A percentile compares a stretch with the other conserved stretches of the same genome.
Conservation (phyloP, 2,113 vertebrate species). For the Struthidea cinerea region DNA sequence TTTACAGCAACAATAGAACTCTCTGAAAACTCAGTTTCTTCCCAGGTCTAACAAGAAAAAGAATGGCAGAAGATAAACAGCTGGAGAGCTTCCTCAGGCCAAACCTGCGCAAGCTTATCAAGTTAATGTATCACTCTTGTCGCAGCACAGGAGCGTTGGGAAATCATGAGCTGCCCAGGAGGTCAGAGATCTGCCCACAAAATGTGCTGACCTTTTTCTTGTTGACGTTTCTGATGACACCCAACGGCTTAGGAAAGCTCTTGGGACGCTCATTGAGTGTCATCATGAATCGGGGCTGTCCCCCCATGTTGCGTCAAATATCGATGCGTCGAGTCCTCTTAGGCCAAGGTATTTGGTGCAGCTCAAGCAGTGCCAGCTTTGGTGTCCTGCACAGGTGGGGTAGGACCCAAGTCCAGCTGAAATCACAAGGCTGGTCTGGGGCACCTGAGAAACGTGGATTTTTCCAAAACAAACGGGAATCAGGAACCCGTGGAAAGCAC, state of each 20-base stretch:
- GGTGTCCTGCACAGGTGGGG: not conserved
- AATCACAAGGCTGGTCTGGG: not conserved
- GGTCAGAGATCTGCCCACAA: not conserved
- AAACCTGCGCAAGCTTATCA: not conserved
- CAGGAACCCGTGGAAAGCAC: not conserved
- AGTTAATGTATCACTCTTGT: conserved; percentile 9
- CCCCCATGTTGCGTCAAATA: not conserved
- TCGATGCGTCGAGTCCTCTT: not conserved
- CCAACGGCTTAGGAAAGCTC: not conserved
- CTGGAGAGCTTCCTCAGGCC: not conserved
- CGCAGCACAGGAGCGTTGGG: not conserved
- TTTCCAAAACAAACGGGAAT: not conserved
- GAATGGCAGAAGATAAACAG: not conserved
- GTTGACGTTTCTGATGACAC: conserved; percentile 4
- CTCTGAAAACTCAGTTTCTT: not conserved
- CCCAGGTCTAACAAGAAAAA: not conserved
- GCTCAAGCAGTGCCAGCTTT: not conserved
- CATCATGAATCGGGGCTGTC: not conserved
- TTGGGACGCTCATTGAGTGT: not conserved
- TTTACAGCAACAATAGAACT: not conserved
- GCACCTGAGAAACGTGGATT: not conserved
- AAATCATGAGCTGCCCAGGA: not conserved
- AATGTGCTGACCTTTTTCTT: conserved; percentile 18
- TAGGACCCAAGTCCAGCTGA: not conserved
- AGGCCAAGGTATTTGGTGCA: not conserved